A percentile compares a stretch with the other conserved stretches of the same genome.
These are phyloP conservation scores for Potamilus streckersoni DNA, from an alignment of 1,140 invertebrate species.

Conservation along the genomic window DNA sequence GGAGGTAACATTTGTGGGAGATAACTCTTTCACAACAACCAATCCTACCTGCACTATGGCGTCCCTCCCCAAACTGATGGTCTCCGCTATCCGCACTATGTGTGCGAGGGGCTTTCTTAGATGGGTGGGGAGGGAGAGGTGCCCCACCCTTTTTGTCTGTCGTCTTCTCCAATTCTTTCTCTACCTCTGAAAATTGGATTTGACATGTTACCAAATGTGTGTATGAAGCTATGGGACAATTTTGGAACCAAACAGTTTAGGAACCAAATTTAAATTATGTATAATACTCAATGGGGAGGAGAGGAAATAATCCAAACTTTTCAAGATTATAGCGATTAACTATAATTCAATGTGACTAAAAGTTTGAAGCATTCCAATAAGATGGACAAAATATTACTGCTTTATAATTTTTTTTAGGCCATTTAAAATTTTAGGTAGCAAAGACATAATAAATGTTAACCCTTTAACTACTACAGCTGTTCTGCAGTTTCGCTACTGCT, in stretches of 20 bases:
- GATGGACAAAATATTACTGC: no score
- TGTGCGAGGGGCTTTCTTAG: slow-evolving; percentile 1
- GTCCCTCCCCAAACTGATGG: slow-evolving; percentile 34
- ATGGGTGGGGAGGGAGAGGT: slow-evolving; percentile 2
- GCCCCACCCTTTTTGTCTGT: slow-evolving; percentile 55
- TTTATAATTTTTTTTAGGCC: no score
- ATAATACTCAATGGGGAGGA: not conserved
- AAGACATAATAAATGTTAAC: no score
- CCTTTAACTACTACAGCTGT: no score
- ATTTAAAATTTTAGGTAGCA: no score
- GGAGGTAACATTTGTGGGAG: no score
- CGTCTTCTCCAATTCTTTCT: slow-evolving; percentile 81
- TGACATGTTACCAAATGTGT: no score
- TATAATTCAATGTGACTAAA: not conserved
- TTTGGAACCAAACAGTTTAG: not conserved
- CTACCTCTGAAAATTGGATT: slow-evolving; percentile 76
- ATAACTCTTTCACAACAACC: no score
- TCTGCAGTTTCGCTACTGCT: no score
- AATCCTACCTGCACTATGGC: slow-evolving; percentile 55
- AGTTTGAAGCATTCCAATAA: not conserved
- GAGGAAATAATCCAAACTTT: not conserved
- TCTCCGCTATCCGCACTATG: slow-evolving; percentile 27
- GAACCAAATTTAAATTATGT: slow-evolving; percentile 1
- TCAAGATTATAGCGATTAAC: slow-evolving; percentile 6
- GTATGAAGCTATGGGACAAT: no score